Percentiles rank a stretch among this genome's conserved stretches.
Conservation (phyloP, 1,140 invertebrate genomes). For the Meloidogyne floridensis region DNA sequence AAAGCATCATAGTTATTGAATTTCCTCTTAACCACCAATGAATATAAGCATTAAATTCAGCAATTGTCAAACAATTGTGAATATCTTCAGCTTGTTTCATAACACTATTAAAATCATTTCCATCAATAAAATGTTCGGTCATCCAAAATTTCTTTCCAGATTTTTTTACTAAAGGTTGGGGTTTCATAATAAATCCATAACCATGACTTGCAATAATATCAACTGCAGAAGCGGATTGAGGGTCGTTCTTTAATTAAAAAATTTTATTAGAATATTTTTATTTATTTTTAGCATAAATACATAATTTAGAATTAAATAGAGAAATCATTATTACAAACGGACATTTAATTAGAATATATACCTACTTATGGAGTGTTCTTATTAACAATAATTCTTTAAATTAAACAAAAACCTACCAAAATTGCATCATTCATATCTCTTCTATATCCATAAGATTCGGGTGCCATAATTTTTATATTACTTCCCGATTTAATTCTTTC, state of each 20-base stretch:
- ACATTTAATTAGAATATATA: too few relatives aligned
- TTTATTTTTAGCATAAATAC: not conserved
- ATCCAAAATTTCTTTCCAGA: not conserved
- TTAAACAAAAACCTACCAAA: not conserved
- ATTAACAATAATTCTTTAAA: too few relatives aligned
- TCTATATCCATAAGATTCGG: not conserved
- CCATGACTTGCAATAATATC: not conserved
- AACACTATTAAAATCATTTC: not conserved
- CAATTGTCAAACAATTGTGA: not conserved
- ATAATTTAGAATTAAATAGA: too few relatives aligned
- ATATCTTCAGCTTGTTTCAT: not conserved
- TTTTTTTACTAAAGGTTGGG: not conserved
- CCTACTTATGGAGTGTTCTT: too few relatives aligned
- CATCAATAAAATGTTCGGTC: not conserved
- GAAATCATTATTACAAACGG: too few relatives aligned
- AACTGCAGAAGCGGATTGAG: not conserved
- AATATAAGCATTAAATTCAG: not conserved
- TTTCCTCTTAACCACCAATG: not conserved
- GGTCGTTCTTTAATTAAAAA: not conserved
- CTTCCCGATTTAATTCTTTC: not conserved
- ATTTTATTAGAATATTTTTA: not conserved
- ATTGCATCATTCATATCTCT: not conserved
- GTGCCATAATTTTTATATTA: not conserved
- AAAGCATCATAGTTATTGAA: too few relatives aligned
- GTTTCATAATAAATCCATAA: not conserved